Evolutionary conservation across 2,888 invertebrate genomes (phyloP).

Genomic region (Mesodorylaimus sp.): DNA sequence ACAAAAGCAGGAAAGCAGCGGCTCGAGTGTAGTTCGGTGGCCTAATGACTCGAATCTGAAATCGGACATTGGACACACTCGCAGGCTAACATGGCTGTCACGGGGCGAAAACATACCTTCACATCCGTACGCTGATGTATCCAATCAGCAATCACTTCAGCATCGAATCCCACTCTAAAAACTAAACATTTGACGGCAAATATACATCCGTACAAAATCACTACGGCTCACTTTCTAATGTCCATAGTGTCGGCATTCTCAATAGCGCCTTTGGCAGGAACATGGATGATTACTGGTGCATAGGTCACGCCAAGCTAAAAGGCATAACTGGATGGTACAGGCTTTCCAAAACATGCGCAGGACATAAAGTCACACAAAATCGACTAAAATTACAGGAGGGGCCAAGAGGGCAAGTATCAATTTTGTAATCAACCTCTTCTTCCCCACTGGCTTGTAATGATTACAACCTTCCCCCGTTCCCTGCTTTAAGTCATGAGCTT

Average conservation of each 20-base stretch:
- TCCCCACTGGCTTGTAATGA: too few relatives aligned
- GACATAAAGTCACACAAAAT: too few relatives aligned
- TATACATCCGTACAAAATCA: neutral
- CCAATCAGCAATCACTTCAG: conserved; percentile 88
- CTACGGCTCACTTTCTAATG: conserved; percentile 47
- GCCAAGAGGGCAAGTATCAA: too few relatives aligned
- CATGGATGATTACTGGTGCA: conserved; percentile 95
- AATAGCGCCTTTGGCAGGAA: conserved; percentile 87
- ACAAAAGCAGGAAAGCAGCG: conserved; percentile 62
- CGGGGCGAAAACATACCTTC: conserved; percentile 54
- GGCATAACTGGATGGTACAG: too few relatives aligned
- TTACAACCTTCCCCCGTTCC: too few relatives aligned
- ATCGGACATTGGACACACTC: neutral
- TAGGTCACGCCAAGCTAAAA: conserved; percentile 72
- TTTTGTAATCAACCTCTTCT: too few relatives aligned
- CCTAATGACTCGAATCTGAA: conserved; percentile 72
- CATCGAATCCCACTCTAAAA: conserved; percentile 62
- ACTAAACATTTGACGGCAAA: neutral
- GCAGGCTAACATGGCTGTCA: too few relatives aligned
- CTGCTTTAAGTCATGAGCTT: too few relatives aligned
- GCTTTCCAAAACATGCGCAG: too few relatives aligned
- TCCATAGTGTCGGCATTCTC: conserved; percentile 83
- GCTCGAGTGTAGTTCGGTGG: conserved; percentile 96
- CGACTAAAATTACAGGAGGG: too few relatives aligned
- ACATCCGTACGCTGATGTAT: conserved; percentile 85